Evolutionary conservation across 1,140 invertebrate genomes (phyloP), one percentile per base, ranked within the genome.

Genomic region (Neodiprion pinetum): DNA sequence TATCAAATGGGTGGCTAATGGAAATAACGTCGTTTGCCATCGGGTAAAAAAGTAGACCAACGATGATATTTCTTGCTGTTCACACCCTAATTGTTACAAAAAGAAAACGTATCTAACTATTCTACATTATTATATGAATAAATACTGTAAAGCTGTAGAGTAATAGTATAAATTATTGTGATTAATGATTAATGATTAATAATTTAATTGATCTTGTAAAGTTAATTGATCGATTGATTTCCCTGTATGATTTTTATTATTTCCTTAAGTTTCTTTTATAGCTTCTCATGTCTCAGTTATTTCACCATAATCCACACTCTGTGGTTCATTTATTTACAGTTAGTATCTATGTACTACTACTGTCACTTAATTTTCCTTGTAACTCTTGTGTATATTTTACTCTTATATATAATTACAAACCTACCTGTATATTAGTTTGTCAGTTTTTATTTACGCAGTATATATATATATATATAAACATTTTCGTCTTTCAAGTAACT

Each of bases 351-450:
- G 11, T 61, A 61, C n/a, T 40, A 40, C 28, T 40, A 40, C 28
- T 40, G 28, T 40, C 28, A 40, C 28, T 40, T 40, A 40, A 40
- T 40, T 72, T 75, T 66, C 67, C 74, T 40, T 70, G 72, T 77
- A 77, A 83, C 82, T 80, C 70, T 88, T 88, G 84, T 86, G 81
- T 84, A 85, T 85, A 81, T 83, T 86, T 89, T 79, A 75, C 77
- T 80, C 74, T 78, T 40, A 40, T 5, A 5, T 40, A 40, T 40
- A 40, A 40, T 40, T 40, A 40, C 28, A 40, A 3, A 40, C 74
- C 71, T 79, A 73, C 67, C 67, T 71, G 17, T 9, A 67, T 71
- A 68, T 77, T 48, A 73, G 50, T 71, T 73, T 80, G 17, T 73
- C 75, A 61, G 76, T 80, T 79, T 83, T 83, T 84, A 81, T 81